Percentiles rank a stretch among this genome's conserved stretches.
phyloP scores from a whole-genome alignment of 2,113 vertebrate genomes.

The Catagonus wagneri region DNA sequence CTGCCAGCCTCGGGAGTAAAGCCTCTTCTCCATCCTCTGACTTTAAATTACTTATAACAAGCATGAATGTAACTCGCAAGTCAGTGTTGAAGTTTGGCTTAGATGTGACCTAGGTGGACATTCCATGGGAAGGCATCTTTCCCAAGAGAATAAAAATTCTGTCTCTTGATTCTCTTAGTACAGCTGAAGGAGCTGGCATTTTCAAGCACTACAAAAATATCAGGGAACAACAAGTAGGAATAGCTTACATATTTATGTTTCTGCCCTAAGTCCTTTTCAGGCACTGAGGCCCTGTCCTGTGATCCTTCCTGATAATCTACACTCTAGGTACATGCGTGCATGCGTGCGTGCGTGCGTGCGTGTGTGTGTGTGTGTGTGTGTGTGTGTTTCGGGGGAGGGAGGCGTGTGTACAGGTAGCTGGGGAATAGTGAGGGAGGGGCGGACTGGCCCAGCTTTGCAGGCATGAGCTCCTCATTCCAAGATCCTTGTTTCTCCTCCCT shows the following conservation, averaged over 20 bases:
- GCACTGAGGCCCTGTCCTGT: background rate
- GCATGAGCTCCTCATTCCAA: background rate
- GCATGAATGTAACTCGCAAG: background rate
- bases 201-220: background rate
- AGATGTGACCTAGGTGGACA: too few relatives aligned
- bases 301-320: background rate
- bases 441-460: background rate
- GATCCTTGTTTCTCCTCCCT: conserved; percentile 25
- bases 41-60: background rate
- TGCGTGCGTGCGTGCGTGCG: background rate
- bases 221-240: background rate
- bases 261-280: background rate
- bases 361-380: background rate
- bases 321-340: background rate
- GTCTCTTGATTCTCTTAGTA: background rate
- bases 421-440: background rate
- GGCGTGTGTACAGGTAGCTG: accelerated
- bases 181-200: background rate
- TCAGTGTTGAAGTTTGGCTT: conserved; percentile 11
- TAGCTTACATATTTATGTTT: background rate
- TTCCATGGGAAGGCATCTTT: background rate
- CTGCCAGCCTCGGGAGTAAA: background rate
- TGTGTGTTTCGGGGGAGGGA: too few relatives aligned
- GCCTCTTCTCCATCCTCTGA: background rate
- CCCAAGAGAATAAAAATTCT: background rate